These are phyloP conservation scores for Sinella curviseta DNA, from an alignment of 1,140 invertebrate species.

Conservation along the genomic window DNA sequence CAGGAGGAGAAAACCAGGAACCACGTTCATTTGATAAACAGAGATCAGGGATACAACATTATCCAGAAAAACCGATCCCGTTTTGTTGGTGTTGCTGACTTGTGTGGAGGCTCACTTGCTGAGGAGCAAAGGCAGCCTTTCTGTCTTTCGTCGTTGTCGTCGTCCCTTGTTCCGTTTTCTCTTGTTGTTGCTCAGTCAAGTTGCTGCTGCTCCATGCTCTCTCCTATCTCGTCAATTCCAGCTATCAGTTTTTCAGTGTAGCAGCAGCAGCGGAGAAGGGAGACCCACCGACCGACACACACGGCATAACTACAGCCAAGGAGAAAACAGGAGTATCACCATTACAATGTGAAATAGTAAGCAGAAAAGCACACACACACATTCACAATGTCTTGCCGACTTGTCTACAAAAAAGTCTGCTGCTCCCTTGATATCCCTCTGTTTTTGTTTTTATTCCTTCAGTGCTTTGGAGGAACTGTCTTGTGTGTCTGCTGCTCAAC, in stretches of 20 bases:
- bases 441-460: slow-evolving; percentile 17
- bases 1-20: background rate
- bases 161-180: no score
- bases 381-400: background rate
- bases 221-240: no score
- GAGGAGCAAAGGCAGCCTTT: no score
- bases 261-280: no score
- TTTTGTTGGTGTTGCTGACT: background rate
- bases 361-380: background rate
- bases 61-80: background rate
- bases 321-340: no score
- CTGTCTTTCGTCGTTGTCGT: no score
- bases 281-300: no score
- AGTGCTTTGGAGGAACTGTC: slow-evolving; percentile 6
- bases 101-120: no score
- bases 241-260: no score
- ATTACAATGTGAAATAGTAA: background rate
- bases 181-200: no score
- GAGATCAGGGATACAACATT: slow-evolving; percentile 8
- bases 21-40: slow-evolving; percentile 17
- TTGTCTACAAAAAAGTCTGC: background rate
- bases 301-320: no score
- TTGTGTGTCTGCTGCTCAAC: background rate
- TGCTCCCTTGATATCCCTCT: slow-evolving; percentile 13
- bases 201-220: no score